Percentiles rank a stretch among this genome's conserved stretches.
These are phyloP conservation scores for Eupithecia exiguata DNA, from an alignment of 2,888 invertebrate species.

Conservation along the genomic window DNA sequence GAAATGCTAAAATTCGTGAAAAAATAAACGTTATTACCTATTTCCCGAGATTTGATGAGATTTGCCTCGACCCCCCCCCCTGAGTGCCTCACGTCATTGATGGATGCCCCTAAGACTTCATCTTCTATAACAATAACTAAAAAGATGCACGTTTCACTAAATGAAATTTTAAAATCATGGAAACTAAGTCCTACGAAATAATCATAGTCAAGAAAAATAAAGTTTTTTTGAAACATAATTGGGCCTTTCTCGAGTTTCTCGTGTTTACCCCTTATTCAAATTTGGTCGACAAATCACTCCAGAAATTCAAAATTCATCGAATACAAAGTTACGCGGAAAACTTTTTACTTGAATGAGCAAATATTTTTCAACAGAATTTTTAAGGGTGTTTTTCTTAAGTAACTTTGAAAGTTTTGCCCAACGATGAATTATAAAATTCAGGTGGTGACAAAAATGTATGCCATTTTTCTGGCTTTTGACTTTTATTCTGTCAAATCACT, in stretches of 20 bases:
- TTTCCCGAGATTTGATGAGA: too few species aligned
- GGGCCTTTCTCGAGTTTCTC: neutral
- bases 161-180: neutral
- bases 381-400: constrained; percentile 30
- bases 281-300: constrained; percentile 3
- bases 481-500: neutral
- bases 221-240: neutral
- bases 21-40: too few species aligned
- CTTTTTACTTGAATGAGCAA: constrained; percentile 31
- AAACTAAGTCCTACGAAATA: neutral
- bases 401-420: constrained; percentile 26
- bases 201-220: neutral
- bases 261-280: constrained; percentile 1
- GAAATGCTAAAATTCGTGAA: too few species aligned
- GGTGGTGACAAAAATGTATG: constrained; percentile 32
- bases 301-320: constrained; percentile 22
- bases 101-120: neutral
- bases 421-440: constrained; percentile 32
- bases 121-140: neutral
- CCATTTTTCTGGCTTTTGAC: constrained; percentile 10
- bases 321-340: constrained; percentile 23
- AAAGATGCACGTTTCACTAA: neutral
- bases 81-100: too few species aligned
- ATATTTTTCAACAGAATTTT: constrained; percentile 33
- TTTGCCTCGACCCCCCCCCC: too few species aligned